A percentile compares a stretch with the other conserved stretches of the same genome.
These are phyloP conservation scores for Margarornis squamiger DNA, from an alignment of 2,797 vertebrate genomes.

Conservation along the genomic window DNA sequence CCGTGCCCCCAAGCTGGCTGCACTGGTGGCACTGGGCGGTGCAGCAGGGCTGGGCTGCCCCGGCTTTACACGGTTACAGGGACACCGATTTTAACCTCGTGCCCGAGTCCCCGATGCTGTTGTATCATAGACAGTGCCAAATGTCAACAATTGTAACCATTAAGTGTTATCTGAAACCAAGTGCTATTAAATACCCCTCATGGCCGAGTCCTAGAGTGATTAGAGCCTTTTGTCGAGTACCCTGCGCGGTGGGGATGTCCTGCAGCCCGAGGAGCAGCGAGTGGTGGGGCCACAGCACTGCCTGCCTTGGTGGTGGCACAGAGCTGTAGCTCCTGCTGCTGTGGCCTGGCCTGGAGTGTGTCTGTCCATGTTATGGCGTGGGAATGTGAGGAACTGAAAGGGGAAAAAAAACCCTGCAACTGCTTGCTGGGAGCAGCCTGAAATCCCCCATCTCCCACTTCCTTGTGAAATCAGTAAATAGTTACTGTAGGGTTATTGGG, in stretches of 20 bases:
- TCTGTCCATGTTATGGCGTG: fast-evolving
- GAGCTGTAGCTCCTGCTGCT: neutral
- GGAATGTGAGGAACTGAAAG: neutral
- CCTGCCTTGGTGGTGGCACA: neutral
- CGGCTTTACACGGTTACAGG: neutral
- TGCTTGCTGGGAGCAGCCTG: neutral
- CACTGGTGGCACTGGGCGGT: neutral
- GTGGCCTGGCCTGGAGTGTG: fast-evolving
- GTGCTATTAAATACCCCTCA: neutral
- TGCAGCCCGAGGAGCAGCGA: too few relatives aligned
- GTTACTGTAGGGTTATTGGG: neutral
- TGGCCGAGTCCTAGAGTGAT: neutral
- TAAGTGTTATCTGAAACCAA: neutral
- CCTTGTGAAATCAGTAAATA: neutral
- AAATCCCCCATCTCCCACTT: neutral
- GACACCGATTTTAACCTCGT: neutral
- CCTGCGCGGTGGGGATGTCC: neutral
- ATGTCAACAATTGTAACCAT: neutral
- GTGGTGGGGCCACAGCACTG: too few relatives aligned
- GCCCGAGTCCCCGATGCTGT: neutral
- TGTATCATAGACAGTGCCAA: neutral
- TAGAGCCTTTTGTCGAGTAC: neutral
- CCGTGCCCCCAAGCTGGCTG: neutral
- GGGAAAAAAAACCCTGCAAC: neutral
- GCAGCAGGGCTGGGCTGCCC: neutral